Percentiles rank a stretch among this genome's conserved stretches.
phyloP scores from a whole-genome alignment of 1,140 invertebrate genomes.

The Zaprionus inermis region DNA sequence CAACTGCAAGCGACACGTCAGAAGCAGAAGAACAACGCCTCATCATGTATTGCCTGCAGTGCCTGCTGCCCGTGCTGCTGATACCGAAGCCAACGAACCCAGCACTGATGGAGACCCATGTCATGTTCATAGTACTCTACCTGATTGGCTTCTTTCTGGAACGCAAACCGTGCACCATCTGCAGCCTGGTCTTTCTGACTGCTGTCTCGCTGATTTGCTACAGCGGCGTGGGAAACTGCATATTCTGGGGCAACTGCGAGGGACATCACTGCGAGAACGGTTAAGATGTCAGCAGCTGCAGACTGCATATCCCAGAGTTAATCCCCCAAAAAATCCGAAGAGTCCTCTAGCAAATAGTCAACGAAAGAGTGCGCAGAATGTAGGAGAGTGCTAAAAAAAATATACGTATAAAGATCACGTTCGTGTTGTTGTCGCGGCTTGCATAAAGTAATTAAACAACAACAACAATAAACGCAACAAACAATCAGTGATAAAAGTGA shows the following conservation, averaged over 20 bases:
- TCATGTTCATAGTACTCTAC: slow-evolving; percentile 98
- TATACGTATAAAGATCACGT: slow-evolving; percentile 33
- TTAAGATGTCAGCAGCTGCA: slow-evolving; percentile 47
- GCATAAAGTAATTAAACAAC: slow-evolving; percentile 40
- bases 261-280: slow-evolving; percentile 90
- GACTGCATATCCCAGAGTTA: not conserved
- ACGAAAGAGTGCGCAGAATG: slow-evolving; percentile 21
- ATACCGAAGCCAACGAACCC: slow-evolving; percentile 99
- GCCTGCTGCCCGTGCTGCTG: slow-evolving; percentile 97
- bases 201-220: slow-evolving; percentile 97
- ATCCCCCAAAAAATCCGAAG: slow-evolving; percentile 2
- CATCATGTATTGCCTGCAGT: slow-evolving; percentile 98
- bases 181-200: slow-evolving; percentile 95
- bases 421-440: slow-evolving; percentile 53
- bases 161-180: slow-evolving; percentile 98
- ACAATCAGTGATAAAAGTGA: slow-evolving; percentile 57
- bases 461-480: slow-evolving; percentile 32
- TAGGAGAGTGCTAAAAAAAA: slow-evolving; percentile 44
- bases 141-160: slow-evolving; percentile 97
- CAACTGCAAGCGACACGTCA: slow-evolving; percentile 38
- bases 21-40: slow-evolving; percentile 1
- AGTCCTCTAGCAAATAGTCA: slow-evolving; percentile 33
- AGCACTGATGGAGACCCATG: slow-evolving; percentile 96
- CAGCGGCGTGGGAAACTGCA: slow-evolving; percentile 96
- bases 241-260: slow-evolving; percentile 94